Evolutionary conservation across 2,113 vertebrate species (phyloP).

Genomic region (Falcunculus frontatus): DNA sequence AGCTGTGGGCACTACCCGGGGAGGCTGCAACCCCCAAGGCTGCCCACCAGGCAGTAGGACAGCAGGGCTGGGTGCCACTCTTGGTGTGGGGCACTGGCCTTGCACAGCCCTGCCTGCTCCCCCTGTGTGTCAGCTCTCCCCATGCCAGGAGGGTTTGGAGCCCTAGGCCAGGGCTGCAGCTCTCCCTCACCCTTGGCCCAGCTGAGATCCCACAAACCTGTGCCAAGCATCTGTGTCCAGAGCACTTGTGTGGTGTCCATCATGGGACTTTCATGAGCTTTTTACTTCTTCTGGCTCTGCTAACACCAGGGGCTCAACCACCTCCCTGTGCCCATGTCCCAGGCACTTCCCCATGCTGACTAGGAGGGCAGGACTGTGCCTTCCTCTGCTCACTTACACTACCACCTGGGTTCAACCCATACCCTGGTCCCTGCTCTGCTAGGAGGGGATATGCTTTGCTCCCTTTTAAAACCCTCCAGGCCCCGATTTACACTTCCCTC

Average conservation of each 20-base stretch:
- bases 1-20: accelerated
- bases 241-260: neutral
- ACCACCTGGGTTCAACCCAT: neutral
- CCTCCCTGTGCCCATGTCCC: neutral
- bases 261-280: neutral
- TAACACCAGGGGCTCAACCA: neutral
- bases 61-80: neutral
- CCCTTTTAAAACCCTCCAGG: neutral
- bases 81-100: accelerated
- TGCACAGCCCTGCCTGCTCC: neutral
- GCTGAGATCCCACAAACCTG: neutral
- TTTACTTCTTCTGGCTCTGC: neutral
- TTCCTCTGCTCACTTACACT: accelerated
- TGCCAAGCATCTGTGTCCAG: neutral
- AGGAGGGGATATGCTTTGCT: neutral
- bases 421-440: neutral
- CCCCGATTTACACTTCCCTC: neutral
- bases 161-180: accelerated
- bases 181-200: neutral
- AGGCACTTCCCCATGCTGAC: neutral
- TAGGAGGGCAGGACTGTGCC: neutral
- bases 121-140: neutral
- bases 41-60: accelerated
- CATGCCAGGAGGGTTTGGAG: accelerated
- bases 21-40: neutral